phyloP scores from a whole-genome alignment of 2,888 invertebrate species.

The Lasioglossum zephyrum region DNA sequence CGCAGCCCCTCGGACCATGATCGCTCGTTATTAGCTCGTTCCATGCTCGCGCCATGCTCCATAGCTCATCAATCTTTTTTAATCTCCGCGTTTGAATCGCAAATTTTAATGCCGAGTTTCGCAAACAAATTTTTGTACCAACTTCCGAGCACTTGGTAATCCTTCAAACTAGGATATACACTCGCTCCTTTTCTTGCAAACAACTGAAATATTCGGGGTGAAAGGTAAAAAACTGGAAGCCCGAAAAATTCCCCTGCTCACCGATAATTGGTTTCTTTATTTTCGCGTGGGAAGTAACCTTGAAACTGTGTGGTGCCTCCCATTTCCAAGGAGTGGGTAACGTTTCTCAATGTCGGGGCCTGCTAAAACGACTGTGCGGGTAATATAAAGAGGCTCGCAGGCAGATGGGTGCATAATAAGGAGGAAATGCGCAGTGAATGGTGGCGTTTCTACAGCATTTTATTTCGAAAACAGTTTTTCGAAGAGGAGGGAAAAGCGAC shows the following conservation, averaged over 20 bases:
- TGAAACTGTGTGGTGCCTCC: background rate
- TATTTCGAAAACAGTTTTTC: background rate
- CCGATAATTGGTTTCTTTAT: background rate
- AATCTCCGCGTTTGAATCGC: background rate
- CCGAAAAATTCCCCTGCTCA: background rate
- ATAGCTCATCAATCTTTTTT: conserved; percentile 10
- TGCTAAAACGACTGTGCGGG: background rate
- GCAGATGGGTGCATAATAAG: conserved; percentile 12
- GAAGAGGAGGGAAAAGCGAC: background rate
- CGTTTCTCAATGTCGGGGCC: background rate
- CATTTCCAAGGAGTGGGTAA: background rate
- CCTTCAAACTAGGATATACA: background rate
- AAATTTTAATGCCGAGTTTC: background rate
- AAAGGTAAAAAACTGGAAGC: background rate
- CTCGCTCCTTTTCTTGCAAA: background rate
- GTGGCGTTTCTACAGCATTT: background rate
- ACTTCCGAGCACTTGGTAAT: background rate
- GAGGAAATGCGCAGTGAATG: background rate
- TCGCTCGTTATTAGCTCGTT: conserved; percentile 9
- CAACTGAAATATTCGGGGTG: too few species aligned
- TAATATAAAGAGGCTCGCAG: background rate
- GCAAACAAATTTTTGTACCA: background rate
- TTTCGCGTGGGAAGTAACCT: background rate
- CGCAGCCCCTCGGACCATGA: background rate
- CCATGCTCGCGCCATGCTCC: background rate